Percentiles rank a stretch among this genome's conserved stretches.
These are phyloP conservation scores for Galemys pyrenaicus DNA, from an alignment of 2,113 vertebrate genomes.

Conservation along the genomic window DNA sequence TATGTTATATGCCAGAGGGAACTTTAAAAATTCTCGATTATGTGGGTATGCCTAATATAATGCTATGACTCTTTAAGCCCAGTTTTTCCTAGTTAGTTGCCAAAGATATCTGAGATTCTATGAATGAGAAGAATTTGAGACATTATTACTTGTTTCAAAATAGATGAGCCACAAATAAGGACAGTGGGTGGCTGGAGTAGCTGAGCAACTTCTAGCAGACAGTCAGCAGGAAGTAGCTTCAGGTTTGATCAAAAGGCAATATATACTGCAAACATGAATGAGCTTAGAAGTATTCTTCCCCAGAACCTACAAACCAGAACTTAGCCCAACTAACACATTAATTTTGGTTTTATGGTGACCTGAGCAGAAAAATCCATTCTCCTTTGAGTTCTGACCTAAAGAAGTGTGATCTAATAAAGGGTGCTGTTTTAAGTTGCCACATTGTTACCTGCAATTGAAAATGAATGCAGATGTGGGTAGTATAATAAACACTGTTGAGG, in stretches of 20 bases:
- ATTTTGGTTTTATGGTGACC: neutral
- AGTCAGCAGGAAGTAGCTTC: neutral
- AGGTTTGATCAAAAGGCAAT: neutral
- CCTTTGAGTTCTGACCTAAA: neutral
- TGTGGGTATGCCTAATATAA: neutral
- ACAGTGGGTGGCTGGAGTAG: accelerated
- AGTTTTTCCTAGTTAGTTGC: neutral
- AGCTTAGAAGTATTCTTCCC: neutral
- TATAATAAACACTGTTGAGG: neutral
- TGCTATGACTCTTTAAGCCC: neutral
- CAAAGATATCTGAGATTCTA: neutral
- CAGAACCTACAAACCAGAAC: neutral
- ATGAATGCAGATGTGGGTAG: neutral
- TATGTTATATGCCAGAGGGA: neutral
- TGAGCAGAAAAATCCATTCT: neutral
- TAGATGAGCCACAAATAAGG: neutral
- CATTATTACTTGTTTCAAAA: neutral
- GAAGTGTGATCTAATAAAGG: neutral
- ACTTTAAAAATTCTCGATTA: neutral
- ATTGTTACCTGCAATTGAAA: neutral
- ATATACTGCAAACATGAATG: neutral
- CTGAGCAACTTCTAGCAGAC: neutral
- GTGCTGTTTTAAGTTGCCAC: neutral
- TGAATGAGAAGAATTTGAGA: neutral
- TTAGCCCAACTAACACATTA: neutral